Evolutionary conservation across 2,888 invertebrate species (phyloP), one percentile per base, ranked within the genome.

Genomic region (Axea sp.): DNA sequence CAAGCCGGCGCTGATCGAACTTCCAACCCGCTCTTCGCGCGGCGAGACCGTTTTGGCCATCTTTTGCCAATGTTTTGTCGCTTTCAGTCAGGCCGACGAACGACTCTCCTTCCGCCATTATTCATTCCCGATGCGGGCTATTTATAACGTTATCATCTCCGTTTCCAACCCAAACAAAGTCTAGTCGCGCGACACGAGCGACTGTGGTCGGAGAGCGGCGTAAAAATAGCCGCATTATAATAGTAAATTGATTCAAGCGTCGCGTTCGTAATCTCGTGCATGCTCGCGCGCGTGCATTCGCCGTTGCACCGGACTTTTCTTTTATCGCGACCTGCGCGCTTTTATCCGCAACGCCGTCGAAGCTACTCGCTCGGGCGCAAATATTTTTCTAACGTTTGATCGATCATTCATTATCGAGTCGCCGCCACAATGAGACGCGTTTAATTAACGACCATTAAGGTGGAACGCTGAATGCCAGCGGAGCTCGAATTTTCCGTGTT

Each of bases 391-490:
- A 47, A 24, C 59, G 53, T 60, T 55, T 55, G 60, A 60, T 69
- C 69, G 69, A 69, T 69, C 69, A 69, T 69, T 69, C 69, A 69
- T 69, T 69, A 69, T 60, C 69, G 53, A 45, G 45, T 53, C 31
- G 51, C 43, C 68, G 53, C 30, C 33, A 33, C 43, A 53, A 69
- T 60, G 45, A 31, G 51, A 45, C 60, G 9, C 7, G 53, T 31
- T 60, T 60, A 69, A 69, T 60, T 60, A 69, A 53, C 60, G 12
- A 14, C 68, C 39, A 45, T 60, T 69, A 69, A 45, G 9, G 31
- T 22, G 45, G 11, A 12, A 30, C 37, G n/a, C 33, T 41, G 11
- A 55, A 55, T 22, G 55, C 22, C 41, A 41, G 30, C 19, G 5
- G 9, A 12, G 30, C 17, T 41, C 24, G 15, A 19, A 19, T 43